Evolutionary conservation across 2,888 invertebrate genomes (phyloP).

Genomic region (Theretra japonica): DNA sequence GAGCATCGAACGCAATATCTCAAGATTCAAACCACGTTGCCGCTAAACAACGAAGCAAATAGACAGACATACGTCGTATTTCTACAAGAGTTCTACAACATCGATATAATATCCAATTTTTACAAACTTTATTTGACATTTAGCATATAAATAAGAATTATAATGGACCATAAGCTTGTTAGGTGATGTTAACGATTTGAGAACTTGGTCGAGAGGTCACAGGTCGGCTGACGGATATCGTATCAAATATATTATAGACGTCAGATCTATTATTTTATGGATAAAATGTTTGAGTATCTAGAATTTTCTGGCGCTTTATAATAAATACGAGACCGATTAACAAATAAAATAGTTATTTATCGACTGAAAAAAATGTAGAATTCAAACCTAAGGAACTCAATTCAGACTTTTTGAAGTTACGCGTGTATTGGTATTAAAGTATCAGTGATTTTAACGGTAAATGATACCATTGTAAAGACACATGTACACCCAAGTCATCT

Average conservation of each 20-base stretch:
- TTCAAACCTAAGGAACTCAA: no score
- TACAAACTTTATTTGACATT: conserved; percentile 37
- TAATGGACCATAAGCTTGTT: background rate
- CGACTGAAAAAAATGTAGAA: no score
- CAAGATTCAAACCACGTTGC: no score
- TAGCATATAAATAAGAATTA: conserved; percentile 41
- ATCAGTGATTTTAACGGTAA: no score
- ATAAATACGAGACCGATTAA: background rate
- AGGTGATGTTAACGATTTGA: background rate
- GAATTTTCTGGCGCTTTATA: background rate
- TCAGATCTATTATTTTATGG: background rate
- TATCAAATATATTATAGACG: conserved; percentile 1
- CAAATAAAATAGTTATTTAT: no score
- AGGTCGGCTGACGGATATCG: conserved; percentile 8
- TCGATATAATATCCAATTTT: conserved; percentile 35
- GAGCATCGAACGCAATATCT: background rate
- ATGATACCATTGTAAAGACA: no score
- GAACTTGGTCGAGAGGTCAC: conserved; percentile 1
- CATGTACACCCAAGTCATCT: no score
- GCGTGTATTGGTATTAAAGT: no score
- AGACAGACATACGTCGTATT: background rate
- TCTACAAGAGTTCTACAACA: conserved; percentile 26
- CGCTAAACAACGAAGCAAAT: background rate
- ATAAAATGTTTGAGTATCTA: background rate
- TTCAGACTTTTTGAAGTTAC: no score